These are phyloP conservation scores for Apeltes quadracus DNA, from an alignment of 2,113 vertebrate genomes.

Conservation along the genomic window DNA sequence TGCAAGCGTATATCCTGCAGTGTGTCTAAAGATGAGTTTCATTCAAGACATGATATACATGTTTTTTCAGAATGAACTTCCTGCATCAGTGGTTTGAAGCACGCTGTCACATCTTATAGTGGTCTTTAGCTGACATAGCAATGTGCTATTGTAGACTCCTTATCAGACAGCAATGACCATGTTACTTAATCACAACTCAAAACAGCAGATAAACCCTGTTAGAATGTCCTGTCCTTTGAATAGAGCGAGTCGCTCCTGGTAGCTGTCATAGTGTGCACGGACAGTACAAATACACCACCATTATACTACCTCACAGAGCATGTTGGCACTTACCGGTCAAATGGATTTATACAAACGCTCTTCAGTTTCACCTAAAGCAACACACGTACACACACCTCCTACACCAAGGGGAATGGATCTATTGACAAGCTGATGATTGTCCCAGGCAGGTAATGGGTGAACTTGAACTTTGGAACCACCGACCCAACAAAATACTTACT, in stretches of 20 bases:
- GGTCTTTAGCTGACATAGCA: not conserved
- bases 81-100: not conserved
- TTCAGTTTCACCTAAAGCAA: not conserved
- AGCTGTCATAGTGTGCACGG: not conserved
- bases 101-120: not conserved
- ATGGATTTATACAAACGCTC: not conserved
- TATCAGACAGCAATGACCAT: not conserved
- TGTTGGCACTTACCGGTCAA: not conserved
- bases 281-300: not conserved
- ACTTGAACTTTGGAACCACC: slow-evolving; percentile 32
- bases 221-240: not conserved
- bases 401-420: not conserved
- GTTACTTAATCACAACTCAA: not conserved
- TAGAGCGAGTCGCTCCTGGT: not conserved
- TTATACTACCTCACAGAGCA: not conserved
- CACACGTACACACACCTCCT: not conserved
- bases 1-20: too few species aligned
- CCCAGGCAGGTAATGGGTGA: not conserved
- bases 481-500: not conserved
- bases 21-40: too few species aligned
- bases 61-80: not conserved
- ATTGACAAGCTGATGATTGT: not conserved
- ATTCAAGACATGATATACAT: too few species aligned
- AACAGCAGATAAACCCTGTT: not conserved
- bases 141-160: not conserved